Conservation (phyloP, 2,888 invertebrate species). For the Tuta absoluta region DNA sequence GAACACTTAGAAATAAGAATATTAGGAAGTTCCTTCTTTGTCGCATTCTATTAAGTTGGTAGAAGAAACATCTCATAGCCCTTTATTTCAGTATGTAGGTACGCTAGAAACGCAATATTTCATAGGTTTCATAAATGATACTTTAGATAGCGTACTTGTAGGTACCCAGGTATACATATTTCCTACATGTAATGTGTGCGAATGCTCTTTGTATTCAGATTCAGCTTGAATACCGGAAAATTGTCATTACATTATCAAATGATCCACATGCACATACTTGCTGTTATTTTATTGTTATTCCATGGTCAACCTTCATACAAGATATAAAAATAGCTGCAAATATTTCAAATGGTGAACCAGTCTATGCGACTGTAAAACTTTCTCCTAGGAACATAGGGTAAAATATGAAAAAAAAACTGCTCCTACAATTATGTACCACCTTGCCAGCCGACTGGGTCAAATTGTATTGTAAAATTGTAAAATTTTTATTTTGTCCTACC, state of each 20-base stretch:
- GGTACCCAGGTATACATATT: neutral
- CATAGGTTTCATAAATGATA: neutral
- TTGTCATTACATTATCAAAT: conserved; percentile 65
- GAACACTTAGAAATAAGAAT: too few species aligned
- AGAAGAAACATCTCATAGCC: too few species aligned
- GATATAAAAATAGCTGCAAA: neutral
- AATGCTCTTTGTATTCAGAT: conserved; percentile 57
- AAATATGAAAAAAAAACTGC: too few species aligned
- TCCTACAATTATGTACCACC: neutral
- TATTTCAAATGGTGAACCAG: too few species aligned
- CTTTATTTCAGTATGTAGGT: neutral
- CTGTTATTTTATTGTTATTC: conserved; percentile 8
- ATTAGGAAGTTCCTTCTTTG: too few species aligned
- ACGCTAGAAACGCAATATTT: neutral
- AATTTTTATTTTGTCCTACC: too few species aligned
- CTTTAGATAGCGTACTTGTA: conserved; percentile 4
- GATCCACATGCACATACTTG: conserved; percentile 42
- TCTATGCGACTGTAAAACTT: too few species aligned
- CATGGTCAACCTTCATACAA: conserved; percentile 6
- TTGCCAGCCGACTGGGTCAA: too few species aligned
- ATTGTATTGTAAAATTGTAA: too few species aligned
- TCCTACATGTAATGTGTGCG: conserved; percentile 36
- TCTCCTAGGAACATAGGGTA: too few species aligned
- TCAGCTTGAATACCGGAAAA: conserved; percentile 63
- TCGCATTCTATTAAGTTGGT: too few species aligned